Percentiles rank a stretch among this genome's conserved stretches.
These are phyloP conservation scores for Zeugodacus cucurbitae DNA, from an alignment of 1,140 invertebrate species.

Conservation along the genomic window DNA sequence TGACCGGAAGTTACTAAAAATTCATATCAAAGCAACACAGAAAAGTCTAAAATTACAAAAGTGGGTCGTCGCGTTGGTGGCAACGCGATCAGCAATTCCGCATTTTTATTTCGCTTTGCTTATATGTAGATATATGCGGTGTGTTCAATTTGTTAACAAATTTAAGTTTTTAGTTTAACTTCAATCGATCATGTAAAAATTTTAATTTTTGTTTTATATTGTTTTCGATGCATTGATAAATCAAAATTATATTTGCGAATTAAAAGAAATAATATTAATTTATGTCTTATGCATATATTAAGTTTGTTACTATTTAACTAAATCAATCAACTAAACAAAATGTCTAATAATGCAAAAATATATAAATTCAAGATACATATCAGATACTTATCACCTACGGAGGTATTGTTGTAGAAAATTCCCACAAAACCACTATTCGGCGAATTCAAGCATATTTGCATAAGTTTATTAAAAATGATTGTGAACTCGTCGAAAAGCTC, in stretches of 20 bases:
- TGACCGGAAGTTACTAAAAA: background rate
- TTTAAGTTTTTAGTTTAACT: background rate
- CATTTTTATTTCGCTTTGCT: background rate
- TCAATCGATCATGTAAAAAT: background rate
- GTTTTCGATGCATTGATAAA: no score
- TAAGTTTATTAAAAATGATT: background rate
- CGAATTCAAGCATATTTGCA: background rate
- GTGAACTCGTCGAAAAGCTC: background rate
- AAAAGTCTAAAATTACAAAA: constrained; percentile 1
- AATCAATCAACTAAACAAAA: no score
- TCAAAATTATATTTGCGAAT: no score
- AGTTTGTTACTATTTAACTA: no score
- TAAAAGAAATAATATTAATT: no score
- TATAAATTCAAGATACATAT: background rate
- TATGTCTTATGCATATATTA: no score
- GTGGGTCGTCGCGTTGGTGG: background rate
- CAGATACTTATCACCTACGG: background rate
- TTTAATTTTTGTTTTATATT: no score
- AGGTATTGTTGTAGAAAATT: background rate
- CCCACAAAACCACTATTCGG: constrained; percentile 4
- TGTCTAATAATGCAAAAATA: no score
- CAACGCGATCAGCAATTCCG: background rate
- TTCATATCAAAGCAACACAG: constrained; percentile 2
- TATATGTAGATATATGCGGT: no score
- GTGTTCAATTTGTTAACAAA: background rate